These are phyloP conservation scores for Nothoprocta perdicaria DNA, from an alignment of 2,113 vertebrate species.

Conservation along the genomic window DNA sequence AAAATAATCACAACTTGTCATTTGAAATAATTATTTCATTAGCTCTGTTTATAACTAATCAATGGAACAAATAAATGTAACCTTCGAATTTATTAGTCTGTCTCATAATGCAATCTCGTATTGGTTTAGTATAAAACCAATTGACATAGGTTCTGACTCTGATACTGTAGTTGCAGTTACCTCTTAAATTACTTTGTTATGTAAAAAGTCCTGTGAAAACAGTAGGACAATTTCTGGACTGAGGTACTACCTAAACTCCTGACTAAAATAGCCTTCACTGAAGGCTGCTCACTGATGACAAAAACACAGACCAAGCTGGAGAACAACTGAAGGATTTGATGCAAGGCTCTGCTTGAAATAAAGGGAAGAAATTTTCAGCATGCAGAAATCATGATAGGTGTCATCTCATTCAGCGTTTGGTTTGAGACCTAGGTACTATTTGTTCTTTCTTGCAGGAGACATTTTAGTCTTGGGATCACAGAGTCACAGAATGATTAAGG, in stretches of 20 bases:
- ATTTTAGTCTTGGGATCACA: background rate
- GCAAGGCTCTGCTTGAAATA: background rate
- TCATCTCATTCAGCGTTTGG: background rate
- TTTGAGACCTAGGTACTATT: background rate
- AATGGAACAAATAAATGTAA: background rate
- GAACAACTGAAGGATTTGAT: background rate
- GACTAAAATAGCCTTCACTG: background rate
- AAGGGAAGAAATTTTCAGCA: background rate
- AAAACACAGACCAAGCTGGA: background rate
- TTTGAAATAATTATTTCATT: background rate
- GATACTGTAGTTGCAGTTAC: background rate
- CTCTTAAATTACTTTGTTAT: background rate
- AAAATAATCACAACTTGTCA: background rate
- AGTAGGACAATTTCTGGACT: background rate
- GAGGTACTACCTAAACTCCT: background rate
- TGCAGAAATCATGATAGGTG: background rate
- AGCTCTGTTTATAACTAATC: background rate
- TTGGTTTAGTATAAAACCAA: background rate
- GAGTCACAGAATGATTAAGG: no score
- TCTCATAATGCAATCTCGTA: background rate
- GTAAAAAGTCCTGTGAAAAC: background rate
- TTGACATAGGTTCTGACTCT: background rate
- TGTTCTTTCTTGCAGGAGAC: background rate
- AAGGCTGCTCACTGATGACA: background rate
- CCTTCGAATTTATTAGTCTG: background rate